phyloP scores from a whole-genome alignment of 2,797 vertebrate species.

The Hippopotamyrus pictus region DNA sequence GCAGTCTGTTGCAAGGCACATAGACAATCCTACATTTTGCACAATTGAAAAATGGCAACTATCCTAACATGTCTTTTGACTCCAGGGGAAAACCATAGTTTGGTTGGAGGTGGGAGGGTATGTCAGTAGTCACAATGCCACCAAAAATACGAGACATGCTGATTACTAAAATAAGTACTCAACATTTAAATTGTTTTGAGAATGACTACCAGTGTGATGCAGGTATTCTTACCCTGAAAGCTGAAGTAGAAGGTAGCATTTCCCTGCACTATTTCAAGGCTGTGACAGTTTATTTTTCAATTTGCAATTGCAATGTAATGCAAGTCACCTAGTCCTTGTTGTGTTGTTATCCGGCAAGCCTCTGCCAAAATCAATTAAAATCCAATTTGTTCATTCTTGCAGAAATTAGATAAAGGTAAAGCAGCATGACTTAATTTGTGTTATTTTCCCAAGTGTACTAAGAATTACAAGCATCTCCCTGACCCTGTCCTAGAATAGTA shows the following conservation, averaged over 20 bases:
- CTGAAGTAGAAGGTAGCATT: background rate
- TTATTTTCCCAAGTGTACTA: background rate
- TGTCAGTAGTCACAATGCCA: background rate
- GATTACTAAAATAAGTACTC: background rate
- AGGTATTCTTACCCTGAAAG: background rate
- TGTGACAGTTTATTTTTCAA: background rate
- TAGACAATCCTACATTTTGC: background rate
- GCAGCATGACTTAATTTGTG: background rate
- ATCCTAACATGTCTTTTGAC: background rate
- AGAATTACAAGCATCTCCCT: background rate
- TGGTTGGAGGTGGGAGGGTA: background rate
- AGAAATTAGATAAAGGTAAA: slow-evolving; percentile 1
- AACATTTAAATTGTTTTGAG: background rate
- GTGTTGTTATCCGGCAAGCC: background rate
- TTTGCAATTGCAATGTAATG: background rate
- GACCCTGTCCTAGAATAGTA: background rate
- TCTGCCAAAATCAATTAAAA: background rate
- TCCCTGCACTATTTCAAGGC: background rate
- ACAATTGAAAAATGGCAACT: background rate
- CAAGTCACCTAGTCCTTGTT: background rate
- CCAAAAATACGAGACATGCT: background rate
- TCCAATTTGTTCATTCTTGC: background rate
- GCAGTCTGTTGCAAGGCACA: background rate
- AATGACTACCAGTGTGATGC: background rate
- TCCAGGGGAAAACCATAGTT: background rate